phyloP scores from a whole-genome alignment of 2,797 vertebrate genomes.

The Poeciliopsis gracilis region DNA sequence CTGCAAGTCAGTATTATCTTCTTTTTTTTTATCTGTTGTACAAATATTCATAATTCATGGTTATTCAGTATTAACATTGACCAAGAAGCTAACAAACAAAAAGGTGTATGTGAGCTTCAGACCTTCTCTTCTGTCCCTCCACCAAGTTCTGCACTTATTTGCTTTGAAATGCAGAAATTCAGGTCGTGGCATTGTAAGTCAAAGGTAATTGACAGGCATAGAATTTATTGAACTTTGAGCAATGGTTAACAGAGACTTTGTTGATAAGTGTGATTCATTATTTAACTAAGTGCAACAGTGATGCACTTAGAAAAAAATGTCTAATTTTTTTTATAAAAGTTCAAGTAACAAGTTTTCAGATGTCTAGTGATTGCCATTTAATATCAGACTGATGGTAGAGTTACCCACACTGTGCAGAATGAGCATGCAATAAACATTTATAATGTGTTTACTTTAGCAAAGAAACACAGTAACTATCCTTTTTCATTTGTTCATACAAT shows the following conservation, averaged over 20 bases:
- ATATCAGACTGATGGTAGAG: conserved; percentile 24
- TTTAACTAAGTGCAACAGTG: conserved; percentile 1
- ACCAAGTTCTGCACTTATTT: conserved; percentile 57
- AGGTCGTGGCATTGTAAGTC: conserved; percentile 56
- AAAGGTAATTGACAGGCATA: conserved; percentile 29
- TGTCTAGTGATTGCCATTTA: conserved; percentile 35
- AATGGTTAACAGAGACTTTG: conserved; percentile 34
- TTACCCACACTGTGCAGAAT: conserved; percentile 13
- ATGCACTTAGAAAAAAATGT: conserved; percentile 7
- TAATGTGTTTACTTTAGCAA: background rate
- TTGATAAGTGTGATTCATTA: conserved; percentile 19
- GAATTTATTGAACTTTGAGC: conserved; percentile 26
- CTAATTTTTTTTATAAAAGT: background rate
- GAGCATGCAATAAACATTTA: conserved; percentile 3
- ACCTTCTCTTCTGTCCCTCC: conserved; percentile 36
- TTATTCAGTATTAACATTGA: conserved; percentile 58
- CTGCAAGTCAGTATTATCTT: background rate
- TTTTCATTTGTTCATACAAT: background rate
- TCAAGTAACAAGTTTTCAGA: conserved; percentile 1
- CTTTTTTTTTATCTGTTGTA: conserved; percentile 5
- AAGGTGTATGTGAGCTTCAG: conserved; percentile 34
- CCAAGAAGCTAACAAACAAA: conserved; percentile 38
- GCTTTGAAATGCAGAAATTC: conserved; percentile 54
- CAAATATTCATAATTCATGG: conserved; percentile 17
- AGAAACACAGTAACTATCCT: background rate